Evolutionary conservation across 2,888 invertebrate genomes (phyloP).

Genomic region (Rhamnusium bicolor): DNA sequence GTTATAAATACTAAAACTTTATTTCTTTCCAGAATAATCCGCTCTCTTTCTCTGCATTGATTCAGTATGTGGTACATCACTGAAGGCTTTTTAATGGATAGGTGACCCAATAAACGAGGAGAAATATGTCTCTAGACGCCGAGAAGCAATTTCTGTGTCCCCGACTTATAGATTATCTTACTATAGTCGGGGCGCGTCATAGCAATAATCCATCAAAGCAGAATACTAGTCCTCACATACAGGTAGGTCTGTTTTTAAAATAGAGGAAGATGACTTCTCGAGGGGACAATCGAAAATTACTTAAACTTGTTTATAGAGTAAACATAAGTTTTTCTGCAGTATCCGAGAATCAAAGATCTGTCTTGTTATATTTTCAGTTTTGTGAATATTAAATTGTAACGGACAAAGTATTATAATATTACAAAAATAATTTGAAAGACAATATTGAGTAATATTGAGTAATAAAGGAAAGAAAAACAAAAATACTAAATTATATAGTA

Average conservation of each 20-base stretch:
- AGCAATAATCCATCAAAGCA: slow-evolving; percentile 76
- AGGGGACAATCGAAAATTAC: too few species aligned
- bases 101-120: slow-evolving; percentile 46
- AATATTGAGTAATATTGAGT: too few species aligned
- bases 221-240: slow-evolving; percentile 83
- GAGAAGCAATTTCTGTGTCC: slow-evolving; percentile 89
- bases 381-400: too few species aligned
- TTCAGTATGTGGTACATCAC: slow-evolving; percentile 22
- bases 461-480: too few species aligned
- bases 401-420: too few species aligned
- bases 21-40: slow-evolving; percentile 20
- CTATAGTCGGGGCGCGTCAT: slow-evolving; percentile 94
- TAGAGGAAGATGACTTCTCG: too few species aligned
- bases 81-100: slow-evolving; percentile 17
- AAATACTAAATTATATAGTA: too few species aligned
- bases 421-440: too few species aligned
- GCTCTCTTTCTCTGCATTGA: background rate
- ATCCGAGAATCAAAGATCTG: too few species aligned
- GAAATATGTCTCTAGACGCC: slow-evolving; percentile 73
- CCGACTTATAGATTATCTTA: slow-evolving; percentile 94
- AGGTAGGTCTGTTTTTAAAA: slow-evolving; percentile 76
- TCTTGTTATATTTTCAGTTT: too few species aligned
- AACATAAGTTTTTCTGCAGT: too few species aligned
- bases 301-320: too few species aligned
- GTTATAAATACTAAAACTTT: background rate